Base-by-base conservation (phyloP, 1,140 invertebrate genomes). In the Steinernema feltiae region DNA sequence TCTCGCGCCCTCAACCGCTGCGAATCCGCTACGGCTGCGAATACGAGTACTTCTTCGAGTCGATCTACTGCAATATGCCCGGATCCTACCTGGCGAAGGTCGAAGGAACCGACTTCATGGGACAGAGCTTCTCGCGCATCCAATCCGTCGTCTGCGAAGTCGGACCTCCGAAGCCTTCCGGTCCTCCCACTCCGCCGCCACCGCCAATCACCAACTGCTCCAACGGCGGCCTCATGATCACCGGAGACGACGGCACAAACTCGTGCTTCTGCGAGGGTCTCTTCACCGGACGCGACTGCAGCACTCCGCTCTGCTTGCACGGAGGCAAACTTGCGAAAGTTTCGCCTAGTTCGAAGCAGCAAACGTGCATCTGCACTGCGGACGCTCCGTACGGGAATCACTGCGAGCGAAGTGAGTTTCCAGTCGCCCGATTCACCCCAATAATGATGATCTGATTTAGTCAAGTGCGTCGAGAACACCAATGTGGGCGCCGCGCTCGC, bases 21-120 rank as follows among this genome's bases (percentile, higher is more conserved):
- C 41, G 17, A 27, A 77, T 32, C 27, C 75, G 78, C 21, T 79
- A 71, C 69, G 48, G 53, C 24, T 79, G 78, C 48, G 41, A 30
- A n/a, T 78, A 79, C 30, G 72, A 81, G 48, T 79, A 79, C 72
- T 70, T 70, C 46, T 78, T 69, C 69, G 75, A 78, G 27, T 35
- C 31, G 69, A 77, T 79, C 74, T 41, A 31, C 30, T 78, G 77
- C 71, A 71, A 35, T 27, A 72, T n/a, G 35, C 35, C 74, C 17
- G 48, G 69, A 53, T 30, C 32, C 12, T 70, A 70, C 27, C 35
- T 70, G n/a, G 18, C 77, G 17, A 48, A 78, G 71, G 71, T 78
- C 17, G 78, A 79, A 53, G 78, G 78, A 21, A 32, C 71, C n/a
- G 71, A 21, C 29, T 70, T 71, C 63, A 1, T 21, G 21, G 78